Evolutionary conservation across 2,797 vertebrate genomes (phyloP).

Genomic region (Mergus octosetaceus): DNA sequence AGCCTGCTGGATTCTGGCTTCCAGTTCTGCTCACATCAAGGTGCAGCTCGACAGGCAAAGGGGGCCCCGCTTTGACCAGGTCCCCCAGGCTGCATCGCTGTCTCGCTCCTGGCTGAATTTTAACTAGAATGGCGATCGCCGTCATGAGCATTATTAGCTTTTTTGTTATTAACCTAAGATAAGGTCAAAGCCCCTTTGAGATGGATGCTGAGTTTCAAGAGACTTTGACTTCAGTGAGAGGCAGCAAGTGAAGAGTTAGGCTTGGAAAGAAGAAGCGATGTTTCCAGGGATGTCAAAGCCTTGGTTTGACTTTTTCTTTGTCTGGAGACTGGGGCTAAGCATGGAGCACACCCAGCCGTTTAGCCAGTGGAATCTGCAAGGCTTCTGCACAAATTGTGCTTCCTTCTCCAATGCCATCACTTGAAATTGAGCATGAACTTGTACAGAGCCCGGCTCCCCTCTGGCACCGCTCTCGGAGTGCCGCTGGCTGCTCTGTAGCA

Average conservation of each 20-base stretch:
- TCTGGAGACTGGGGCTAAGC: background rate
- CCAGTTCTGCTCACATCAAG: background rate
- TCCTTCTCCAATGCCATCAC: background rate
- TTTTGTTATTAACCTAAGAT: background rate
- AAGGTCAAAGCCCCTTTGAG: background rate
- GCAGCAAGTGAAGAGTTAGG: background rate
- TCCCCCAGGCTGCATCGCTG: background rate
- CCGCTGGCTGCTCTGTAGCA: fast-evolving
- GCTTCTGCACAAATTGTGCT: background rate
- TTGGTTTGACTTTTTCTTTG: background rate
- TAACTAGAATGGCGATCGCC: background rate
- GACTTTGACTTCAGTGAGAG: background rate
- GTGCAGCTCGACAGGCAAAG: background rate
- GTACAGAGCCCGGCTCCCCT: background rate
- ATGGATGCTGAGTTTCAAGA: background rate
- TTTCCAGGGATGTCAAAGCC: background rate
- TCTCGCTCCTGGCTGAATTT: background rate
- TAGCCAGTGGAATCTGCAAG: background rate
- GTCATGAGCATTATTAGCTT: background rate
- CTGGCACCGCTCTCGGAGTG: background rate
- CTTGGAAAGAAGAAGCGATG: background rate
- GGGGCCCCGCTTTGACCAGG: background rate
- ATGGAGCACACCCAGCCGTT: background rate
- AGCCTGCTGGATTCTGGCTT: background rate
- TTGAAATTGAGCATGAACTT: background rate